phyloP scores from a whole-genome alignment of 2,113 vertebrate genomes.

The Okapia johnstoni region DNA sequence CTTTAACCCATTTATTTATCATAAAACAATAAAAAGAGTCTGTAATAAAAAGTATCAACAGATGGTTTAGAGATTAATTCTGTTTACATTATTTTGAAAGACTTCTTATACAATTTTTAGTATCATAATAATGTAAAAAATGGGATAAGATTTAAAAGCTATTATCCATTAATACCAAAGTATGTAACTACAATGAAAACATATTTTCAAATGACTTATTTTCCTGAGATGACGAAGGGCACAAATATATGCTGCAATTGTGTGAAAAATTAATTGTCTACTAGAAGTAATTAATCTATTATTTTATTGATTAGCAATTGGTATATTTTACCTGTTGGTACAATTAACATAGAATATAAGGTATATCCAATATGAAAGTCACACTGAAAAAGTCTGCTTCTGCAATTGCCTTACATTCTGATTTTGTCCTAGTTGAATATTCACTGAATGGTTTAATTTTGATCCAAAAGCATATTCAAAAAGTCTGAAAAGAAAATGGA shows the following conservation, averaged over 20 bases:
- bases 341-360: not conserved
- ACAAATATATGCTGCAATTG: not conserved
- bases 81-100: not conserved
- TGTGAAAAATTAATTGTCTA: not conserved
- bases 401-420: not conserved
- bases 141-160: not conserved
- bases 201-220: not conserved
- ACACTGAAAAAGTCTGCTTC: not conserved
- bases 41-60: not conserved
- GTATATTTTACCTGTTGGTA: not conserved
- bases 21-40: not conserved
- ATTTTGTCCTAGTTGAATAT: constrained; percentile 7
- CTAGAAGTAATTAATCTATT: not conserved
- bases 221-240: not conserved
- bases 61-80: not conserved
- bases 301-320: not conserved
- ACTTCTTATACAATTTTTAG: not conserved
- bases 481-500: constrained; percentile 55
- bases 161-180: not conserved
- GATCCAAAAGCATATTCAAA: constrained; percentile 45
- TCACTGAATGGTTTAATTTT: constrained; percentile 49
- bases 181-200: not conserved
- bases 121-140: not conserved
- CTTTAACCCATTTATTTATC: not conserved
- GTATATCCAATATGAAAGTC: not conserved